Evolutionary conservation across 1,140 invertebrate species (phyloP), one percentile per base, ranked within the genome.

Genomic region (Drosophila lini): DNA sequence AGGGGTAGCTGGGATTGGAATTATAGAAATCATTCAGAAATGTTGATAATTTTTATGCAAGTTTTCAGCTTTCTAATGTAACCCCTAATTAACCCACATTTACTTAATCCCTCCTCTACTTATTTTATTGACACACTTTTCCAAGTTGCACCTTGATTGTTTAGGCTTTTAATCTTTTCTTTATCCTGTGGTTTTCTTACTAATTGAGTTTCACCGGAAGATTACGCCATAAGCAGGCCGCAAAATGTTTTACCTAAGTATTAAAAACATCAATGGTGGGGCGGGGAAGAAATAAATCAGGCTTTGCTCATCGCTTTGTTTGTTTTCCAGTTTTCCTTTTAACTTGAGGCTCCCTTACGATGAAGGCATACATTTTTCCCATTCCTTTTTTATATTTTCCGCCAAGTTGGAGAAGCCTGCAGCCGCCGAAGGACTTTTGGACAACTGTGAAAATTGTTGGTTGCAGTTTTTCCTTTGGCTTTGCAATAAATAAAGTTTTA

Each of bases 401-500:
- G 42, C 45, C 53, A 45, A 57, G 34, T 59, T 44, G n/a, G n/a
- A 44, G 83, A 73, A 38, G 74, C 61, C 61, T 76, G 78, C 75
- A 64, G 38, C 64, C 28, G 48, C 40, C 47, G 38, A 25, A 52
- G 44, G 73, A 31, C 47, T 48, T 64, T 65, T 15, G 31, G 60
- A 48, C 59, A 47, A 74, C 52, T 69, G 59, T 42, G 47, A 79
- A 82, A 82, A 45, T 67, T 57, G 56, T 56, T 67, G 36, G 42
- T 57, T 67, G 78, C 82, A 84, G 19, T 71, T 60, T 47, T 52
- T 58, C 45, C 40, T 40, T 42, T 42, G 67, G 19, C 34, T 50
- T 60, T 65, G 48, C 42, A 58, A 79, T 81, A 86, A 82, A 82
- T 74, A 77, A 86, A 88, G 83, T 86, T 86, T 78, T 88, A 88